Conservation (phyloP, 2,113 vertebrate species). For the Rhea americana region DNA sequence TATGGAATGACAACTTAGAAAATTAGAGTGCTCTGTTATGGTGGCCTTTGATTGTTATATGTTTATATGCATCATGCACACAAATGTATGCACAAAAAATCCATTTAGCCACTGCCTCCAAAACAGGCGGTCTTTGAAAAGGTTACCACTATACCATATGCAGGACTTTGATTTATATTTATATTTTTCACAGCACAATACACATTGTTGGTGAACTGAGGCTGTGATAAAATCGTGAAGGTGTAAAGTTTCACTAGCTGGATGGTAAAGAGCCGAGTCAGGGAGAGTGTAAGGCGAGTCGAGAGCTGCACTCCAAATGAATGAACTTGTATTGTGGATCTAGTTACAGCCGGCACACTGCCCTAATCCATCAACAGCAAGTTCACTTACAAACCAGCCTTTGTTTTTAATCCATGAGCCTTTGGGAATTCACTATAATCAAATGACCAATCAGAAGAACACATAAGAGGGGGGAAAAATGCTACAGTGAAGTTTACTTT, state of each 20-base stretch:
- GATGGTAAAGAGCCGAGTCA: constrained; percentile 54
- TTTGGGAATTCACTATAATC: constrained; percentile 71
- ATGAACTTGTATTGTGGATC: constrained; percentile 73
- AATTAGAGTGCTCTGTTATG: background rate
- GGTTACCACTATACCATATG: constrained; percentile 27
- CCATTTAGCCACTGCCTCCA: background rate
- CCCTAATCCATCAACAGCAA: constrained; percentile 81
- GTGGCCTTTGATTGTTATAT: constrained; percentile 22
- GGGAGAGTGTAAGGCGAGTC: constrained; percentile 62
- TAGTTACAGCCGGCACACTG: constrained; percentile 74
- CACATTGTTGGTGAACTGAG: constrained; percentile 62
- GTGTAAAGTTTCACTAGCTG: constrained; percentile 74
- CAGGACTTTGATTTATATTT: constrained; percentile 64
- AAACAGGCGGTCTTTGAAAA: background rate
- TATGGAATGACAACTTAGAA: constrained; percentile 3
- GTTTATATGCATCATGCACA: background rate
- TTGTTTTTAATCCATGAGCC: constrained; percentile 83
- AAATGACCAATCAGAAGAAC: constrained; percentile 64
- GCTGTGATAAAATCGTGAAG: constrained; percentile 70
- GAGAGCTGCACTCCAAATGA: constrained; percentile 68
- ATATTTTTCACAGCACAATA: constrained; percentile 67
- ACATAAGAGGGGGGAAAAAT: constrained; percentile 24
- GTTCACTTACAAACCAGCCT: constrained; percentile 83
- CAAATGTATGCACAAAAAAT: constrained; percentile 1
- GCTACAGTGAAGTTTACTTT: constrained; percentile 50